These are phyloP conservation scores for Portunus trituberculatus DNA, from an alignment of 1,140 invertebrate genomes.

Conservation along the genomic window DNA sequence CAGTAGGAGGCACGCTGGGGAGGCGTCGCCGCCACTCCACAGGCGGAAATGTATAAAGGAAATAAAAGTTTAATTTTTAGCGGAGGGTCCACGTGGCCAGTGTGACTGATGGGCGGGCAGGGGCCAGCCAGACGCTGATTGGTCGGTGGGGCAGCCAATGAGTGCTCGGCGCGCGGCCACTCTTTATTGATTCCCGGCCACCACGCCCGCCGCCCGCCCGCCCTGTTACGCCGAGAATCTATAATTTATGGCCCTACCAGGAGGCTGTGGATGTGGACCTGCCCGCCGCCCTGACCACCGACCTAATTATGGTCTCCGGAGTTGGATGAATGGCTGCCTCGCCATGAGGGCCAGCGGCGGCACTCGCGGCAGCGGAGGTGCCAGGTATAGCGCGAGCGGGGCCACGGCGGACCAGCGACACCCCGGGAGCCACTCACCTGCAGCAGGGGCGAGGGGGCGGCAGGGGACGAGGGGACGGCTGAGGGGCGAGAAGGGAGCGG, in stretches of 20 bases:
- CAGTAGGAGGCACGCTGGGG: background rate
- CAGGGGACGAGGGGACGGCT: background rate
- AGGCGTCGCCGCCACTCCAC: background rate
- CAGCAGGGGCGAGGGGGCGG: background rate
- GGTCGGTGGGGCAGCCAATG: conserved; percentile 70
- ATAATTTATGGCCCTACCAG: conserved; percentile 70
- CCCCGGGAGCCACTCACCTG: background rate
- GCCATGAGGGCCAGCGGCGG: background rate
- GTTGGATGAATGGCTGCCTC: background rate
- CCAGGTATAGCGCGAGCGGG: background rate
- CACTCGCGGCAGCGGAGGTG: background rate
- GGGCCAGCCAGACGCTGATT: conserved; percentile 71
- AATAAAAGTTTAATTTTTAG: conserved; percentile 39
- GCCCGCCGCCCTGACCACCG: conserved; percentile 55
- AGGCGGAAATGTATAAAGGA: conserved; percentile 39
- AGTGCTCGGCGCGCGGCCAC: conserved; percentile 71
- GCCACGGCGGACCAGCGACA: background rate
- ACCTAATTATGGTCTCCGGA: conserved; percentile 58
- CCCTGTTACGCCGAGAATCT: conserved; percentile 68
- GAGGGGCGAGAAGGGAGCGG: background rate
- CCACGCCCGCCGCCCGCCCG: conserved; percentile 62
- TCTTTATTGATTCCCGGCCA: conserved; percentile 74
- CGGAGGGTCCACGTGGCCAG: conserved; percentile 68
- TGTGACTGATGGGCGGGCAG: conserved; percentile 74
- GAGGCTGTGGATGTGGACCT: conserved; percentile 57